Evolutionary conservation across 92 coral and sea anemone species (phyloP).

Genomic region (Parazoanthus darwini): DNA sequence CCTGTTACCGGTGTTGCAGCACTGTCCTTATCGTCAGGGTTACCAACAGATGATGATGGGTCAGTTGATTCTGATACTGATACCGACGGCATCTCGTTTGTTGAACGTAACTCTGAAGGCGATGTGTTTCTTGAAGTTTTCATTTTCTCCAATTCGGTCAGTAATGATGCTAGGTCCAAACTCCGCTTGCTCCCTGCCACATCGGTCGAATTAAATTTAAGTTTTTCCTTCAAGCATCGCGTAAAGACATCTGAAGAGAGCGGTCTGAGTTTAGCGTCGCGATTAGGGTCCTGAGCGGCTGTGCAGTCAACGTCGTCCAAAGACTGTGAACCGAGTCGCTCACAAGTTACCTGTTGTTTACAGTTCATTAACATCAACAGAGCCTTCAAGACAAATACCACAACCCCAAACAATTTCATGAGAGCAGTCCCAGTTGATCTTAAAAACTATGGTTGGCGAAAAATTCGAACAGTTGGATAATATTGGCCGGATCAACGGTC

Average conservation of each 20-base stretch:
- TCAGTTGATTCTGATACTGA: background rate
- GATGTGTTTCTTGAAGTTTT: background rate
- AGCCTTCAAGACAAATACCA: conserved; percentile 17
- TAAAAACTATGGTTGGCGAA: background rate
- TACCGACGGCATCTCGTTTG: background rate
- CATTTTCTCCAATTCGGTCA: conserved; percentile 25
- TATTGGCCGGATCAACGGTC: background rate
- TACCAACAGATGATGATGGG: background rate
- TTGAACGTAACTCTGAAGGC: background rate
- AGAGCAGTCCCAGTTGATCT: background rate
- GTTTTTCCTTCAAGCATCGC: background rate
- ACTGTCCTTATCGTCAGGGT: background rate
- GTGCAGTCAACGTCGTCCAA: conserved; percentile 6
- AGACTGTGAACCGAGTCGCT: background rate
- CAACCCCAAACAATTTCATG: conserved; percentile 1
- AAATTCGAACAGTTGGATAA: background rate
- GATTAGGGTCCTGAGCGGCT: background rate
- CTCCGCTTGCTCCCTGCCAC: conserved; percentile 1
- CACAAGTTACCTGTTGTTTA: conserved; percentile 22
- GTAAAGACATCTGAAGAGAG: background rate
- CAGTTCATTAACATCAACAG: background rate
- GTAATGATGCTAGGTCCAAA: background rate
- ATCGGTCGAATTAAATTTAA: background rate
- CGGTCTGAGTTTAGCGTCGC: background rate
- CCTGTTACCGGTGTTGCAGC: background rate